Percentiles rank a stretch among this genome's conserved stretches.
Conservation (phyloP, 2,797 vertebrate species). For the Aerospiza tachiro region DNA sequence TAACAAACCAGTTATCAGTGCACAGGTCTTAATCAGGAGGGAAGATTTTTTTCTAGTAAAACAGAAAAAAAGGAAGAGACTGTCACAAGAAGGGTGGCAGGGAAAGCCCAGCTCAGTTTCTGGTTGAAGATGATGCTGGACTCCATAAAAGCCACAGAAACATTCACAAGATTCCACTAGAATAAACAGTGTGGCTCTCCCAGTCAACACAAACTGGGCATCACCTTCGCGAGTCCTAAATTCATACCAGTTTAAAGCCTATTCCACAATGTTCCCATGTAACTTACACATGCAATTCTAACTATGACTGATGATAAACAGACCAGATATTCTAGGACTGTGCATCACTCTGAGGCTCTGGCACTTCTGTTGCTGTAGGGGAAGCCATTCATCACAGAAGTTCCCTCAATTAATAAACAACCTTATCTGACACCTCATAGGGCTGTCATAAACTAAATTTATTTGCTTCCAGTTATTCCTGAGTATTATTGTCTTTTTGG, state of each 20-base stretch:
- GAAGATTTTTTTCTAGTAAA: conserved; percentile 68
- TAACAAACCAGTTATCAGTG: conserved; percentile 71
- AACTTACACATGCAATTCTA: not conserved
- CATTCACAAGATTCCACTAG: not conserved
- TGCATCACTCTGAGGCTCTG: not conserved
- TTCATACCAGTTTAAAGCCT: not conserved
- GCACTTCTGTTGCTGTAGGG: not conserved
- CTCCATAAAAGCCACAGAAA: not conserved
- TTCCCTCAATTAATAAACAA: conserved; percentile 44
- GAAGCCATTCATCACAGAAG: conserved; percentile 39
- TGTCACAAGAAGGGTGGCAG: not conserved
- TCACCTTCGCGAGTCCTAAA: not conserved
- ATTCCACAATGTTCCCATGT: not conserved
- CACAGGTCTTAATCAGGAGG: conserved; percentile 78
- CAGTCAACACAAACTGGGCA: not conserved
- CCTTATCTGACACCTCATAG: conserved; percentile 20
- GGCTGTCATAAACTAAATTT: conserved; percentile 26
- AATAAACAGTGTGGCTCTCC: not conserved
- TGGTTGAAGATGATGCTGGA: not conserved
- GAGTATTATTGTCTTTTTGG: not conserved
- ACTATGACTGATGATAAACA: not conserved
- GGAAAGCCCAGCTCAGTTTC: not conserved
- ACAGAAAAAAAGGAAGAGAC: not conserved
- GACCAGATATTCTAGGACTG: not conserved
- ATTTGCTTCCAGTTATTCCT: conserved; percentile 32